Percentiles rank a stretch among this genome's conserved stretches.
Conservation (phyloP, 2,113 vertebrate species). For the Gymnorhina tibicen region DNA sequence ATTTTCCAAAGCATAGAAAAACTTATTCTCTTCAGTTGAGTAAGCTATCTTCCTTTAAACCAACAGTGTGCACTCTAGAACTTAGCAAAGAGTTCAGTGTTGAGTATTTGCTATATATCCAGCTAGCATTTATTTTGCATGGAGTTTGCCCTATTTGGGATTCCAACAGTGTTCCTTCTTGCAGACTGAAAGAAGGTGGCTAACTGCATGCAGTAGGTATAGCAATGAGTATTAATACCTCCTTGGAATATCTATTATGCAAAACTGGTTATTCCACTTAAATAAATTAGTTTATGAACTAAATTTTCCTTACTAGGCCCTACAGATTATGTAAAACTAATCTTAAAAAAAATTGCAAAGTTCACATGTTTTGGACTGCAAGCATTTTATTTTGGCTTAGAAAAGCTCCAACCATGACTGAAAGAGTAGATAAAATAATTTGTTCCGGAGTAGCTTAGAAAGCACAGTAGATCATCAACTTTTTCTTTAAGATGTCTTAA, state of each 20-base stretch:
- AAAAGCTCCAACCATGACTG: not conserved
- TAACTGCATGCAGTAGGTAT: not conserved
- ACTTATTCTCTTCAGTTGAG: not conserved
- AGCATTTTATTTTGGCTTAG: not conserved
- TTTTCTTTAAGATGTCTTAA: not conserved
- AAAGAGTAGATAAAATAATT: not conserved
- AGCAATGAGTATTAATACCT: not conserved
- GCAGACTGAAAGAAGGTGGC: not conserved
- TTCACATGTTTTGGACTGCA: not conserved
- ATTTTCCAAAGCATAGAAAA: not conserved
- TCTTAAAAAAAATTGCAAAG: accelerated
- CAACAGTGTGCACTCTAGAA: not conserved
- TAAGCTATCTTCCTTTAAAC: not conserved
- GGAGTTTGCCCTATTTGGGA: not conserved
- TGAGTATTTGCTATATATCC: not conserved
- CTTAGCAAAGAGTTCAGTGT: not conserved
- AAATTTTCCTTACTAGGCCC: not conserved
- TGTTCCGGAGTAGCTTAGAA: not conserved
- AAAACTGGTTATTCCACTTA: not conserved
- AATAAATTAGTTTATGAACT: not conserved
- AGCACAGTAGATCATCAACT: not conserved
- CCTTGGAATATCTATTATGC: not conserved
- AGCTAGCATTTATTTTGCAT: not conserved
- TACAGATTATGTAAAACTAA: not conserved
- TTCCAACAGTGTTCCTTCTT: not conserved